Percentiles rank a stretch among this genome's conserved stretches.
Evolutionary conservation across 2,113 vertebrate species (phyloP).

Genomic region (Stomatorhinus ivindoensis): DNA sequence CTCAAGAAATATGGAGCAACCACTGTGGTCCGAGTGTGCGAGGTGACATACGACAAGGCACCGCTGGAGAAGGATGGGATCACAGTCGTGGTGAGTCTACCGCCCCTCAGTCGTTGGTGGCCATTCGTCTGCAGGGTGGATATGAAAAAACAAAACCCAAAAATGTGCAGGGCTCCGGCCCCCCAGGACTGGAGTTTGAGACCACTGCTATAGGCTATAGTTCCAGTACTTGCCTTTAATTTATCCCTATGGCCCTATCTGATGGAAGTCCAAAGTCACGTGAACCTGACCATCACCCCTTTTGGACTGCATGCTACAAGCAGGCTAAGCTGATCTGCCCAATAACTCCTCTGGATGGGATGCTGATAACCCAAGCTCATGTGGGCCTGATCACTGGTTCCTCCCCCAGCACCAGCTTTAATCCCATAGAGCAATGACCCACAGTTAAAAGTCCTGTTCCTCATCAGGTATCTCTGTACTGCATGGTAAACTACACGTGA

Average conservation of each 20-base stretch:
- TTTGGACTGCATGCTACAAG: background rate
- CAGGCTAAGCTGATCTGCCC: background rate
- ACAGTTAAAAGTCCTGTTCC: background rate
- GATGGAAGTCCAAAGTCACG: background rate
- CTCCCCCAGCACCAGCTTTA: background rate
- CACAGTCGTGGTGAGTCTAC: constrained; percentile 78
- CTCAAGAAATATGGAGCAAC: constrained; percentile 87
- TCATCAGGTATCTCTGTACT: background rate
- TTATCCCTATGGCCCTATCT: background rate
- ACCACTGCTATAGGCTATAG: background rate
- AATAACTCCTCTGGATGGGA: background rate
- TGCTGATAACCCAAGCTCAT: background rate
- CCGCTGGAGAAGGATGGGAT: constrained; percentile 91
- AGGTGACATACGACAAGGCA: constrained; percentile 92
- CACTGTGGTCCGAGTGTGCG: constrained; percentile 90
- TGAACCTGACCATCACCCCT: background rate
- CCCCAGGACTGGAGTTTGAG: too few relatives aligned
- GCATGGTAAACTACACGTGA: background rate
- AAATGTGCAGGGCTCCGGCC: too few relatives aligned
- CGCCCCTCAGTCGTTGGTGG: too few relatives aligned
- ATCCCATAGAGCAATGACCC: background rate
- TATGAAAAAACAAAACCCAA: too few relatives aligned
- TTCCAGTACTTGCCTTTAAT: background rate
- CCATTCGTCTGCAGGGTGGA: background rate
- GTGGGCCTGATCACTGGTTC: background rate